Base-by-base conservation (phyloP, 2,113 vertebrate genomes). In the Anhinga rufa region DNA sequence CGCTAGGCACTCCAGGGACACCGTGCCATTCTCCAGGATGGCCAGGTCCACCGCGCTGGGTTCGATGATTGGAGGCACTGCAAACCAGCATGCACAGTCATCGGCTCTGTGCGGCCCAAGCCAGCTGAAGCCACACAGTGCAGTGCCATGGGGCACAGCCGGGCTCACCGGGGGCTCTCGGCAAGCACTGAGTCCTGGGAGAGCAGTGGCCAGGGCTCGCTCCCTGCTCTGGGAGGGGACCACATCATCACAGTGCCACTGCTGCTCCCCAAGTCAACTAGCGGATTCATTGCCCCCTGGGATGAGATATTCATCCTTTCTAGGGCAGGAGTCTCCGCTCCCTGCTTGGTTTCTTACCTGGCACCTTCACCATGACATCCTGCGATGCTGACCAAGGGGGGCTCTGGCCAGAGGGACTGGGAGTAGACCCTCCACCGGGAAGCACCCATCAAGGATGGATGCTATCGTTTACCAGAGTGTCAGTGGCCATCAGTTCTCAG, bases 31-130 rank as follows among this genome's bases (percentile, higher is more conserved):
- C 85, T 98, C 98, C 9, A 93, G 84, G 76, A 97, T 20, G 0
- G 84, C 75, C 90, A 97, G 78, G 52, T 98, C 98, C 86, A 92
- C 68, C 0, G 5, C 29, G 1, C 96, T 97, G 6, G 98, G 98
- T 7, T 98, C 97, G 0, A 98, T 98, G 85, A n/a, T 97, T 0
- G 98, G 98, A n/a, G 98, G 97, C 79, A 98, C 98, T 98, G 52
- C 66, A 92, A 90, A 2, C 42, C 36, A 77, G 51, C 68, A 17
- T 4, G 1, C 8, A 1, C 34, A 29, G 29, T 42, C 40, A 65
- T 0, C 0, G 1, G 31, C 81, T 62, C 14, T 20, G n/a, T 2
- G 1, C 2, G 3, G 42, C 46, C 69, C 4, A 3, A 21, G 22
- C 26, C n/a, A 3, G 9, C 42, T 25, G 40, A 74, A 44, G 62